Base-by-base conservation (phyloP, 2,888 invertebrate species). In the Zygaena filipendulae region DNA sequence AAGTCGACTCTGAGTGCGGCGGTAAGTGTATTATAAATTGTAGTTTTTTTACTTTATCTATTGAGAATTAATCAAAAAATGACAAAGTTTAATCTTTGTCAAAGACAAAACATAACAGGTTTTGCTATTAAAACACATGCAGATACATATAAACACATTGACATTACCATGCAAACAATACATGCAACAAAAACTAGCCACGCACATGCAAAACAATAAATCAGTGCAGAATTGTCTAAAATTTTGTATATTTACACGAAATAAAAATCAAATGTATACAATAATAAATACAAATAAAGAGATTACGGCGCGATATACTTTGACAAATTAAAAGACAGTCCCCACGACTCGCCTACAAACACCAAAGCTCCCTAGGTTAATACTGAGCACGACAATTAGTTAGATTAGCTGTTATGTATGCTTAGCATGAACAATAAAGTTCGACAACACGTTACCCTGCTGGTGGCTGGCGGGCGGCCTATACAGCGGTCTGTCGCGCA, bases 391-490 rank as follows among this genome's bases (percentile, higher is more conserved):
- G 50, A 58, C 51, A 52, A 52, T 45, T n/a, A n/a, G 50, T 59
- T 60, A 63, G 58, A 50, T 56, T 57, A 56, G 58, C 53, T 54
- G 55, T 53, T 55, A 52, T n/a, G n/a, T n/a, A n/a, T n/a, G n/a
- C n/a, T n/a, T n/a, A n/a, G n/a, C n/a, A n/a, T n/a, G n/a, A n/a
- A n/a, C n/a, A n/a, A n/a, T n/a, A n/a, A n/a, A n/a, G n/a, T n/a
- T 49, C 47, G 49, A 55, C 52, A 49, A 40, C 64, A 74, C 70
- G 51, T 79, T 79, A 77, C 77, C 79, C 75, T 69, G 68, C 47
- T 70, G 74, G 58, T 79, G 79, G 45, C 67, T 71, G 52, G 69
- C 45, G 45, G 77, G 77, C 64, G 62, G 62, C 61, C 51, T 66
- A 61, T 70, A 71, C 58, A 52, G 50, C 57, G 61, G 60, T 52